Conservation (phyloP, 2,113 vertebrate species). For the Bufo bufo region DNA sequence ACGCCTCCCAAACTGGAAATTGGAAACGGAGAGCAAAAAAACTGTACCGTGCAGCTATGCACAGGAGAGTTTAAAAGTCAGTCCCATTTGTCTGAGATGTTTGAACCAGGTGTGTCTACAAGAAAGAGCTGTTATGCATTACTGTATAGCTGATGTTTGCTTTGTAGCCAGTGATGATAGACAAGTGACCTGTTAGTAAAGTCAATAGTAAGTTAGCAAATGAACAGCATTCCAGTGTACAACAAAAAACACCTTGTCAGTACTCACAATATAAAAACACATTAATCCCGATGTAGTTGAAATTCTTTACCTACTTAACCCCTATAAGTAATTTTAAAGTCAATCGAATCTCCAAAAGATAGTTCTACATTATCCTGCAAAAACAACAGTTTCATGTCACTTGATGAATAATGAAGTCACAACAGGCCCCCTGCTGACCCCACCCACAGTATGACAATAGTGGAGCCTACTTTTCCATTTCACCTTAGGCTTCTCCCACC, state of each 20-base stretch:
- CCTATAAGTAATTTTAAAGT: slow-evolving; percentile 55
- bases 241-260: slow-evolving; percentile 63
- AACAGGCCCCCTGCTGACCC: too few relatives aligned
- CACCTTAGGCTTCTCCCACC: too few relatives aligned
- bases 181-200: slow-evolving; percentile 71
- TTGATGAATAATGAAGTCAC: background rate
- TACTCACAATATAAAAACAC: slow-evolving; percentile 59
- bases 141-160: slow-evolving; percentile 72
- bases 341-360: background rate
- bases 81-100: slow-evolving; percentile 73
- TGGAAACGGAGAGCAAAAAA: slow-evolving; percentile 53
- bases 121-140: slow-evolving; percentile 68
- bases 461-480: too few relatives aligned
- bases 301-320: slow-evolving; percentile 68
- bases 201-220: slow-evolving; percentile 70
- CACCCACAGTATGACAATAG: too few relatives aligned
- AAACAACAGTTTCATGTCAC: background rate
- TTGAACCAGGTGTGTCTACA: slow-evolving; percentile 77
- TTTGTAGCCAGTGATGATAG: slow-evolving; percentile 68
- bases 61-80: slow-evolving; percentile 68
- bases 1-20: slow-evolving; percentile 46
- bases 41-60: slow-evolving; percentile 67
- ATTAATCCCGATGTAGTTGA: slow-evolving; percentile 62
- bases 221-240: slow-evolving; percentile 69
- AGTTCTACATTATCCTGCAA: background rate